Conservation (phyloP, 2,888 invertebrate species). For the Chloroclysta siterata region DNA sequence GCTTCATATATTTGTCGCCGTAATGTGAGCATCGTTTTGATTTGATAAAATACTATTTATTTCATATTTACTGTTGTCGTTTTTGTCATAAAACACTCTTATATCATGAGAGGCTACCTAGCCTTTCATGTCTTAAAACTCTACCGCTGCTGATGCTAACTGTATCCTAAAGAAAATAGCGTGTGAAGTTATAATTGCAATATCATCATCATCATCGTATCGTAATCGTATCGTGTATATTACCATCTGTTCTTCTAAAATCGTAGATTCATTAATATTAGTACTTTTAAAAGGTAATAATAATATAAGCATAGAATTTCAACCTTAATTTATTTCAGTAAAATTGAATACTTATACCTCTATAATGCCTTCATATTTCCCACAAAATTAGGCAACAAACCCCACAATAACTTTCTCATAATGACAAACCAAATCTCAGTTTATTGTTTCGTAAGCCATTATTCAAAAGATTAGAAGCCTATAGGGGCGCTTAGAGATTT, state of each 20-base stretch:
- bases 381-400: conserved; percentile 39
- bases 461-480: conserved; percentile 68
- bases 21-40: conserved; percentile 19
- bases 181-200: too few species aligned
- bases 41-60: not conserved
- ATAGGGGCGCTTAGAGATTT: conserved; percentile 59
- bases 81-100: too few species aligned
- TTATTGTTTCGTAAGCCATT: conserved; percentile 73
- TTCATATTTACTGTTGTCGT: too few species aligned
- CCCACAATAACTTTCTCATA: conserved; percentile 58
- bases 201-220: too few species aligned
- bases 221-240: too few species aligned
- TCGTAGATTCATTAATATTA: too few species aligned
- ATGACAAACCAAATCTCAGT: conserved; percentile 70
- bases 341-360: not conserved
- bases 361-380: conserved; percentile 10
- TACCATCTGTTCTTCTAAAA: too few species aligned
- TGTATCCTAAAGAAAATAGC: too few species aligned
- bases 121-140: too few species aligned
- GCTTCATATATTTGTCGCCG: conserved; percentile 42
- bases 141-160: too few species aligned
- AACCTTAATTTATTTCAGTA: not conserved
- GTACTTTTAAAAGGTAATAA: too few species aligned
- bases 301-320: not conserved
- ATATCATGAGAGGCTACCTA: too few species aligned